These are phyloP conservation scores for Harpalus rufipes DNA, from an alignment of 2,888 invertebrate genomes.

Conservation along the genomic window DNA sequence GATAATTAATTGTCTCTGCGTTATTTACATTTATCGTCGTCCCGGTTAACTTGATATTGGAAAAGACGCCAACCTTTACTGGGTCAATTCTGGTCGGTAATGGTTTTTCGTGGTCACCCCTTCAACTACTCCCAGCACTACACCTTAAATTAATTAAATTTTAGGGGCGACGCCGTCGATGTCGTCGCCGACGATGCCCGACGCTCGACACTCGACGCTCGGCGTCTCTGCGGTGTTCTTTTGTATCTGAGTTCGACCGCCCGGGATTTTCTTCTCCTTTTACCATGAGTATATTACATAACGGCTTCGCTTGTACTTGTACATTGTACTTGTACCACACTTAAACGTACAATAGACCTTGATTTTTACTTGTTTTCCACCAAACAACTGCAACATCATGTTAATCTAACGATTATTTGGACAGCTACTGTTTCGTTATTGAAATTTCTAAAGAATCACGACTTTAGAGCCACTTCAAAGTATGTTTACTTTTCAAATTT, in stretches of 20 bases:
- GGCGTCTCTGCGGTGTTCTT: slow-evolving; percentile 28
- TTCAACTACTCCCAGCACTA: slow-evolving; percentile 48
- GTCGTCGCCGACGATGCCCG: not conserved
- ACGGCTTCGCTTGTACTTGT: slow-evolving; percentile 14
- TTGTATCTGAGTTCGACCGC: slow-evolving; percentile 33
- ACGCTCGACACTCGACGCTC: slow-evolving; percentile 3
- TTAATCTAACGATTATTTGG: slow-evolving; percentile 36
- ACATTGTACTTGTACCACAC: slow-evolving; percentile 19
- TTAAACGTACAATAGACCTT: slow-evolving; percentile 36
- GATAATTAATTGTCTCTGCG: slow-evolving; percentile 62
- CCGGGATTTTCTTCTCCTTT: slow-evolving; percentile 29
- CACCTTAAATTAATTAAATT: slow-evolving; percentile 66
- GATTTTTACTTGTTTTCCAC: slow-evolving; percentile 12
- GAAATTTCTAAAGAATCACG: not conserved
- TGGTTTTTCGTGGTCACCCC: slow-evolving; percentile 63
- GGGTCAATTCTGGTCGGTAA: slow-evolving; percentile 62
- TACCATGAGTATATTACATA: slow-evolving; percentile 21
- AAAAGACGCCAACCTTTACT: slow-evolving; percentile 64
- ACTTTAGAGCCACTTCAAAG: not conserved
- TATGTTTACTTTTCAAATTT: not conserved
- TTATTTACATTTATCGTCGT: slow-evolving; percentile 65
- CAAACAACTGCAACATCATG: not conserved
- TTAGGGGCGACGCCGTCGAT: slow-evolving; percentile 24
- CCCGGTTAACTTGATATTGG: slow-evolving; percentile 54
- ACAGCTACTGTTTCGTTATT: not conserved